Evolutionary conservation across 2,113 vertebrate genomes (phyloP).

Genomic region (Crypturellus undulatus): DNA sequence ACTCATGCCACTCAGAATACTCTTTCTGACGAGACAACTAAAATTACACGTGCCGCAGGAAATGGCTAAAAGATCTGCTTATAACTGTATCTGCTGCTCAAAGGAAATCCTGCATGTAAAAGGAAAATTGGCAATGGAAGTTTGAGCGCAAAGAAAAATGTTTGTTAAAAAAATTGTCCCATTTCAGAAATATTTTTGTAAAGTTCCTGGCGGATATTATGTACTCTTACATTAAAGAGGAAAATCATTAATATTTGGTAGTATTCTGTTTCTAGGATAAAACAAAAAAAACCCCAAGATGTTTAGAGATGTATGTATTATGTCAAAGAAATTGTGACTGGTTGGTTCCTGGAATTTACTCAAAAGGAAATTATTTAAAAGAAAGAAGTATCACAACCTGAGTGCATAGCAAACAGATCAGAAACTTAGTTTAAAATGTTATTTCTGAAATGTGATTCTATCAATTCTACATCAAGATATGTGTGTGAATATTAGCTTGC

Average conservation of each 20-base stretch:
- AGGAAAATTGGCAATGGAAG: not conserved
- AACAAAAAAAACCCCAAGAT: not conserved
- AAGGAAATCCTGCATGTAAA: not conserved
- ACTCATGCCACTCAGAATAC: not conserved
- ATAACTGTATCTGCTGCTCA: not conserved
- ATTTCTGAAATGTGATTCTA: not conserved
- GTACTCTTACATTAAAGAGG: not conserved
- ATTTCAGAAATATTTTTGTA: not conserved
- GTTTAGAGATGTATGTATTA: not conserved
- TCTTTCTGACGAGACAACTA: not conserved
- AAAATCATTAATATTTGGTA: not conserved
- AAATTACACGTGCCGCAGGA: not conserved
- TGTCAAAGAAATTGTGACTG: not conserved
- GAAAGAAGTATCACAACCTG: not conserved
- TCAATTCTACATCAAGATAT: not conserved
- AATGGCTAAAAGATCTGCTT: not conserved
- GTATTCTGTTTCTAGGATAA: not conserved
- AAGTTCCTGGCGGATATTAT: not conserved
- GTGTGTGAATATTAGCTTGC: not conserved
- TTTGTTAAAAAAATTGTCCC: not conserved
- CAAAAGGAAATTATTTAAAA: not conserved
- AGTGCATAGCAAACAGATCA: not conserved
- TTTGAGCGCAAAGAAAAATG: not conserved
- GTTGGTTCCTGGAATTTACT: not conserved
- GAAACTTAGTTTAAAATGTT: not conserved